Conservation (phyloP, 2,797 vertebrate genomes). For the Tarsius wallacei region DNA sequence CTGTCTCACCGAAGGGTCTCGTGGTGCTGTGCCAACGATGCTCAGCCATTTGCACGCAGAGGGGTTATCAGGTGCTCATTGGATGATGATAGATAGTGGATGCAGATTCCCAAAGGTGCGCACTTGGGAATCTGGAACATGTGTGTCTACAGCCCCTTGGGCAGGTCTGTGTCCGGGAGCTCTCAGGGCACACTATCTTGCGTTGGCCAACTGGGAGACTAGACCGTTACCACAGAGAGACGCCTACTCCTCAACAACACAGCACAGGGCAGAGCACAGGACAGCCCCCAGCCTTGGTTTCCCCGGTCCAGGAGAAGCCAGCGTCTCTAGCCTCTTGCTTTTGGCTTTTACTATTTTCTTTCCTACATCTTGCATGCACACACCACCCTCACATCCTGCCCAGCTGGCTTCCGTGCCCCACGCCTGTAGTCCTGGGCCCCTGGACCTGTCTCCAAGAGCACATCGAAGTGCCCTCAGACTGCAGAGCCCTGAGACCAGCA, state of each 20-base stretch:
- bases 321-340: background rate
- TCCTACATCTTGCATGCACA: background rate
- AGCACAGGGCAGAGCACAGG: background rate
- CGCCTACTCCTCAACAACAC: background rate
- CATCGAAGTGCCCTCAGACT: accelerated
- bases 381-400: too few relatives aligned
- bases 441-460: background rate
- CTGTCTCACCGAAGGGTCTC: too few relatives aligned
- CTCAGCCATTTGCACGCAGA: background rate
- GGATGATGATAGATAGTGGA: background rate
- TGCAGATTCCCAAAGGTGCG: too few relatives aligned
- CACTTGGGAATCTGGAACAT: background rate
- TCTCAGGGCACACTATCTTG: background rate
- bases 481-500: background rate
- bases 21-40: accelerated
- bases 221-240: background rate
- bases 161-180: background rate
- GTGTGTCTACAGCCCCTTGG: background rate
- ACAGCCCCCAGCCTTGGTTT: background rate
- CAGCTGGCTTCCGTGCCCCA: background rate
- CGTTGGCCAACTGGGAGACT: background rate
- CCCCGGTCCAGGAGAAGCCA: background rate
- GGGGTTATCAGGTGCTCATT: background rate
- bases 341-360: background rate
- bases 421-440: too few relatives aligned